Evolutionary conservation across 2,888 invertebrate species (phyloP), one percentile per base, ranked within the genome.

Genomic region (Eupithecia subfuscata): DNA sequence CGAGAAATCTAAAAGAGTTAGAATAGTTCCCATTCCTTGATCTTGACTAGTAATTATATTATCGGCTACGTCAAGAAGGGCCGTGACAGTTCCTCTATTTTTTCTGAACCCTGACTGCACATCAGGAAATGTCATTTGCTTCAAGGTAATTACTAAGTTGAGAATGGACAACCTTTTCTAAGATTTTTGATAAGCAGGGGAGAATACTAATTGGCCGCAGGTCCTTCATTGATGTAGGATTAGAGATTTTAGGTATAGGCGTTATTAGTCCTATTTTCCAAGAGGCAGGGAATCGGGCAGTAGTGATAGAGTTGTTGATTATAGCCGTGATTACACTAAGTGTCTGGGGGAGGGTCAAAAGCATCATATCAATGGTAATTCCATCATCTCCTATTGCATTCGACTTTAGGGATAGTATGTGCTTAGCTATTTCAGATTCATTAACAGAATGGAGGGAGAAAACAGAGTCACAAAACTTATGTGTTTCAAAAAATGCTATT

Each of bases 41-140:
- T 34, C 34, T 34, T 34, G 34, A 34, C 34, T 34, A 34, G 34
- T 34, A 5, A 34, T 34, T 34, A 34, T 34, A 34, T 5, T 34
- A 34, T 34, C 34, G 5, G 34, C 2, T 34, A 34, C 34, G 34
- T 34, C 34, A 2, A 34, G 34, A 34, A 34, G 34, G 34, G 34
- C 34, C 34, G 34, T 34, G 3, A 34, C 34, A 34, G 34, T 34
- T 34, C 34, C 34, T 34, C 34, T 34, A 2, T 34, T 34, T 34
- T 73, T 52, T 52, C 16, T 52, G 52, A 52, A 52, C n/a, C 52
- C 56, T 22, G 56, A 56, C n/a, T 56, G 56, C 2, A 56, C 56
- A 56, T n/a, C 56, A 18, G 56, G 56, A 56, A 56, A 56, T 18
- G n/a, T 18, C 18, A 56, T 56, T 56, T 3, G 56, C 56, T 9